Evolutionary conservation across 2,888 invertebrate species (phyloP).

Genomic region (Pristionchus arcanus): DNA sequence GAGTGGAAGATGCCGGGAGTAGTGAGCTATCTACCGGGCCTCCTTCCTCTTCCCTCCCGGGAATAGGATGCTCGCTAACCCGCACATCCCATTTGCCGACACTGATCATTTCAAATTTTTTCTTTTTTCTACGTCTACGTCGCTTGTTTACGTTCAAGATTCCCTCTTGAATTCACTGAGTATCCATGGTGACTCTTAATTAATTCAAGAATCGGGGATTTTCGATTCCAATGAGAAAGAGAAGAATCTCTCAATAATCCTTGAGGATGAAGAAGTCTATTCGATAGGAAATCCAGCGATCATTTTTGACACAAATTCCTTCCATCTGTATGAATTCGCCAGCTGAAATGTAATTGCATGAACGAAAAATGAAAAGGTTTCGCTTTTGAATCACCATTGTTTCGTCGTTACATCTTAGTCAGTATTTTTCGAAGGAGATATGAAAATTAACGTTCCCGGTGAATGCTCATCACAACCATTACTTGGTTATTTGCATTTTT

Average conservation of each 20-base stretch:
- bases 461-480: neutral
- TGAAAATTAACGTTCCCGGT: neutral
- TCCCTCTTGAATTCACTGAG: neutral
- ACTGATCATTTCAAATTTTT: no score
- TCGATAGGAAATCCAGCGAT: slow-evolving; percentile 11
- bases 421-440: neutral
- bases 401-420: neutral
- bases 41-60: no score
- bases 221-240: neutral
- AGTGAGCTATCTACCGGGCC: no score
- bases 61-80: no score
- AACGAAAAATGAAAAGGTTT: neutral
- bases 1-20: no score
- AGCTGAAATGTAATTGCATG: neutral
- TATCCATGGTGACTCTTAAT: neutral
- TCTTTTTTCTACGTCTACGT: slow-evolving; percentile 48
- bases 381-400: neutral
- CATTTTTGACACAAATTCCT: neutral
- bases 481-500: no score
- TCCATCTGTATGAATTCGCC: neutral
- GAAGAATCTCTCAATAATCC: slow-evolving; percentile 49
- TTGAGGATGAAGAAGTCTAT: slow-evolving; percentile 17
- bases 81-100: no score
- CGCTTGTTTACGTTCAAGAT: neutral
- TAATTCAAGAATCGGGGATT: neutral